A percentile compares a stretch with the other conserved stretches of the same genome.
phyloP scores from a whole-genome alignment of 2,113 vertebrate species.

The Hippocampus mohnikei region DNA sequence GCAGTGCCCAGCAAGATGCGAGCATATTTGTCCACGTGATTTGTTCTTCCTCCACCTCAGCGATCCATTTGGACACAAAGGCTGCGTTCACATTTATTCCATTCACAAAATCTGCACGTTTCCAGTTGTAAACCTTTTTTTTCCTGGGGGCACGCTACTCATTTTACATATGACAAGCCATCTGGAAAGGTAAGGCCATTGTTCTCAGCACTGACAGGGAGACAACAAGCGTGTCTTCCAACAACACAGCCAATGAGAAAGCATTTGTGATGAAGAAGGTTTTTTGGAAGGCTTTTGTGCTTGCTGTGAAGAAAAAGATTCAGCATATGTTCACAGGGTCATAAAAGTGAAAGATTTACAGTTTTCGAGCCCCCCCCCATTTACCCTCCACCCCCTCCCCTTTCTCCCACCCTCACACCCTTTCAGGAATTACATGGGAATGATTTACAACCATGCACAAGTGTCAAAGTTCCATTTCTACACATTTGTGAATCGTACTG shows the following conservation, averaged over 20 bases:
- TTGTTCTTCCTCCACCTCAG: slow-evolving; percentile 78
- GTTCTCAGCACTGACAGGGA: slow-evolving; percentile 22
- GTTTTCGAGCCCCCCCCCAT: slow-evolving; percentile 85
- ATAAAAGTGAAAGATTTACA: slow-evolving; percentile 99
- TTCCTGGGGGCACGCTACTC: no score
- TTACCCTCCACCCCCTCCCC: slow-evolving; percentile 88
- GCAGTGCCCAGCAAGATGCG: slow-evolving; percentile 88
- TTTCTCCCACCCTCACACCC: slow-evolving; percentile 93
- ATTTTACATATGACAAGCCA: background rate
- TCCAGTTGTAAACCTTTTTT: background rate
- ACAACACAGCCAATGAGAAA: background rate
- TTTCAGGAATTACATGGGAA: slow-evolving; percentile 97
- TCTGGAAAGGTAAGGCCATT: slow-evolving; percentile 7
- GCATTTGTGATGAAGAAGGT: slow-evolving; percentile 22
- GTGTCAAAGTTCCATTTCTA: slow-evolving; percentile 76
- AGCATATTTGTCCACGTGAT: slow-evolving; percentile 98
- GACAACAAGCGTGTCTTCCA: background rate
- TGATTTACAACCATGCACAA: slow-evolving; percentile 96
- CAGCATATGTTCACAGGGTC: slow-evolving; percentile 98
- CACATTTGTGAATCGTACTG: no score
- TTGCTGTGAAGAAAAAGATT: slow-evolving; percentile 74
- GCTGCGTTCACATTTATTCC: slow-evolving; percentile 66
- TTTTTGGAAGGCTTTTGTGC: slow-evolving; percentile 69
- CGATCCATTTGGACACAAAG: slow-evolving; percentile 73
- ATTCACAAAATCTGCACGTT: background rate